phyloP scores from a whole-genome alignment of 2,113 vertebrate species.

The Oryzias woworae region DNA sequence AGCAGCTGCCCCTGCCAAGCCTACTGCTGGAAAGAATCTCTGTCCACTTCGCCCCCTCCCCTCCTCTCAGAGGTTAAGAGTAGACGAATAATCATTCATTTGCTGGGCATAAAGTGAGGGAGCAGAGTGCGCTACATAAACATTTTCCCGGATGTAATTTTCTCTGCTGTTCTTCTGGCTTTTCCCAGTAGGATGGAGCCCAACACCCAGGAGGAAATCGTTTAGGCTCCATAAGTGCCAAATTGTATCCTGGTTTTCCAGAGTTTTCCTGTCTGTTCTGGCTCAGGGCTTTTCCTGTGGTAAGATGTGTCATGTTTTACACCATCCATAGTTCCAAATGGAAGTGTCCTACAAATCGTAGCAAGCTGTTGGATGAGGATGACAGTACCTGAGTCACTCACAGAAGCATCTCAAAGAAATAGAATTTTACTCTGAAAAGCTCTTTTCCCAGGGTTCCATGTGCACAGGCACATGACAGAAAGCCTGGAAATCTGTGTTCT shows the following conservation, averaged over 20 bases:
- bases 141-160: constrained; percentile 99
- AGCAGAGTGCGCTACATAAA: constrained; percentile 92
- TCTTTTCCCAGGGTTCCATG: too few species aligned
- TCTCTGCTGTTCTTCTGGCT: constrained; percentile 91
- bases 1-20: constrained; percentile 48
- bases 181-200: constrained; percentile 99
- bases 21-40: constrained; percentile 73
- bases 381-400: constrained; percentile 1
- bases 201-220: constrained; percentile 99
- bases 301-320: constrained; percentile 75
- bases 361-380: constrained; percentile 10
- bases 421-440: too few species aligned
- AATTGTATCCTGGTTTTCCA: constrained; percentile 99
- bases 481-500: constrained; percentile 18
- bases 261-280: constrained; percentile 90
- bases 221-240: constrained; percentile 99
- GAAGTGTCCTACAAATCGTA: constrained; percentile 7
- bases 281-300: constrained; percentile 89
- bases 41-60: constrained; percentile 31
- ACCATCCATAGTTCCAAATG: constrained; percentile 22
- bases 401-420: background rate
- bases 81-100: constrained; percentile 98
- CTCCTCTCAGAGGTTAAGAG: constrained; percentile 83
- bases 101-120: constrained; percentile 68
- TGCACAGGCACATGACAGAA: too few species aligned